phyloP scores from a whole-genome alignment of 2,797 vertebrate genomes.

The Gambusia yucatana region DNA sequence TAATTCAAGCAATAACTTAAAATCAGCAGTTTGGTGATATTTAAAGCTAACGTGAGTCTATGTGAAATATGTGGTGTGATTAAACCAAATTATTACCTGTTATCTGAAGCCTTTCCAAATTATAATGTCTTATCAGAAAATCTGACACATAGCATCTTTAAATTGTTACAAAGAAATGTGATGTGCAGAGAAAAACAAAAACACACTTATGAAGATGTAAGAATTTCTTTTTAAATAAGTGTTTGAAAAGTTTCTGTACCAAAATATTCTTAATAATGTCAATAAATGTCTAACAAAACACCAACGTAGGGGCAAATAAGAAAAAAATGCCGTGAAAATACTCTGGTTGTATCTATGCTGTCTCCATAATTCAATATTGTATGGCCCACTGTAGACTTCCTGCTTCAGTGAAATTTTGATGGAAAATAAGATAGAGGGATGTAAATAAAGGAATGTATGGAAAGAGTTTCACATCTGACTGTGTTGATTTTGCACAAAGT shows the following conservation, averaged over 20 bases:
- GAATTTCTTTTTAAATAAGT: slow-evolving; percentile 9
- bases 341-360: slow-evolving; percentile 18
- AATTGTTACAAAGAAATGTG: slow-evolving; percentile 31
- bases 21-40: slow-evolving; percentile 21
- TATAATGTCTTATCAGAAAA: slow-evolving; percentile 56
- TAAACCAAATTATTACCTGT: slow-evolving; percentile 17
- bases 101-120: slow-evolving; percentile 31
- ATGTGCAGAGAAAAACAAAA: slow-evolving; percentile 30
- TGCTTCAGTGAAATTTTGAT: slow-evolving; percentile 52
- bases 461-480: slow-evolving; percentile 55
- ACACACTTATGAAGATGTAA: slow-evolving; percentile 8
- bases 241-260: slow-evolving; percentile 2
- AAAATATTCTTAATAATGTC: background rate
- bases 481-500: slow-evolving; percentile 22
- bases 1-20: slow-evolving; percentile 60
- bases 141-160: slow-evolving; percentile 56
- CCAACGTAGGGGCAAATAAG: background rate
- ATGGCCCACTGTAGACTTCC: slow-evolving; percentile 22
- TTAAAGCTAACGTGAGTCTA: slow-evolving; percentile 1
- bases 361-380: slow-evolving; percentile 14
- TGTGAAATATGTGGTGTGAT: slow-evolving; percentile 14
- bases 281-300: background rate
- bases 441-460: slow-evolving; percentile 84
- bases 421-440: slow-evolving; percentile 66
- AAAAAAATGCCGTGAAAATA: background rate